Conservation (phyloP, 2,113 vertebrate genomes). For the Tychaedon coryphoeus region DNA sequence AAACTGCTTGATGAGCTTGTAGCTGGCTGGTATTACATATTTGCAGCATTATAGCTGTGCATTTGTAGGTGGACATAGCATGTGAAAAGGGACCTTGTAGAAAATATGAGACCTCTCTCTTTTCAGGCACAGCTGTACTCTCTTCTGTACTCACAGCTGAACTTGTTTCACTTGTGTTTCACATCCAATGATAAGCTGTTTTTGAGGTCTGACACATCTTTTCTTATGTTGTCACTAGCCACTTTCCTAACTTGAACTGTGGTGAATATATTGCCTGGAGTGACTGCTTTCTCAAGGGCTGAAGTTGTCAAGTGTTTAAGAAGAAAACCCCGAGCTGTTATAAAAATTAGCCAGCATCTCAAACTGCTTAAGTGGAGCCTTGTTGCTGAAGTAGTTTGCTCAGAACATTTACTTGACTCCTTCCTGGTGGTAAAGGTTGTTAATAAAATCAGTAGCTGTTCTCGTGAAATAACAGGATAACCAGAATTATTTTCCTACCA, state of each 20-base stretch:
- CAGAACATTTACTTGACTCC: background rate
- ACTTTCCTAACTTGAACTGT: background rate
- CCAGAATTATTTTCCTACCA: background rate
- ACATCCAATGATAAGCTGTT: background rate
- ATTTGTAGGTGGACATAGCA: background rate
- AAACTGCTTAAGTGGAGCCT: background rate
- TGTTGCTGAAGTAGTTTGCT: background rate
- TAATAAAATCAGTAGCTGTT: background rate
- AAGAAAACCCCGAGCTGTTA: background rate
- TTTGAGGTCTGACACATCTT: background rate
- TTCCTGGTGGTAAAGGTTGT: background rate
- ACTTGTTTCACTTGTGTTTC: background rate
- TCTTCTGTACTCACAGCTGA: background rate
- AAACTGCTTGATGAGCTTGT: background rate
- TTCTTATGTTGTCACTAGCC: background rate
- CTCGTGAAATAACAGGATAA: background rate
- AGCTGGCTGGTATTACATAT: accelerated
- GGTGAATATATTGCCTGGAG: background rate
- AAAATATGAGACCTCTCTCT: background rate
- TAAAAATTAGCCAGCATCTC: background rate
- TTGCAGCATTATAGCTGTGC: background rate
- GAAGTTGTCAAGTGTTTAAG: background rate
- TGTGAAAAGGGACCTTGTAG: background rate
- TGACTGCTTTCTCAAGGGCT: background rate
- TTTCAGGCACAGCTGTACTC: background rate